Evolutionary conservation across 2,888 invertebrate genomes (phyloP).

Genomic region (Nebria brevicollis): DNA sequence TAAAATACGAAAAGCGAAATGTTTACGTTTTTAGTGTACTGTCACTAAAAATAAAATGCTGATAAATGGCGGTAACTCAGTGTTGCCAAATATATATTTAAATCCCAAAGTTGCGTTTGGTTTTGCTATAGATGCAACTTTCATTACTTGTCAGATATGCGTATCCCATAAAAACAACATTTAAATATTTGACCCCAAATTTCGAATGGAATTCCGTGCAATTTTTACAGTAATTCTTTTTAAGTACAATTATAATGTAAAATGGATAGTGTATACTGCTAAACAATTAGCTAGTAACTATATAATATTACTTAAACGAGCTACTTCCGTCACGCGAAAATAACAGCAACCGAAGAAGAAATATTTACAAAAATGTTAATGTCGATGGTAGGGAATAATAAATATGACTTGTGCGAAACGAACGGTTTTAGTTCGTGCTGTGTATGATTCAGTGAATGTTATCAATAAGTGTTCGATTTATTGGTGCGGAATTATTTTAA

Average conservation of each 20-base stretch:
- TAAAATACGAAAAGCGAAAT: background rate
- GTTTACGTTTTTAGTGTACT: background rate
- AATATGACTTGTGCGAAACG: constrained; percentile 8
- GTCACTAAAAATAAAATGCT: background rate
- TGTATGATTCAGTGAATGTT: constrained; percentile 8
- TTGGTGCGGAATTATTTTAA: background rate
- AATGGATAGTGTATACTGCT: background rate
- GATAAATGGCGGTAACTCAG: background rate
- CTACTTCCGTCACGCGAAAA: background rate
- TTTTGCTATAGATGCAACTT: background rate
- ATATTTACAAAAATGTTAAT: constrained; percentile 1
- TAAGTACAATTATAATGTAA: background rate
- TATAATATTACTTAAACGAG: background rate
- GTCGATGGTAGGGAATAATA: constrained; percentile 14
- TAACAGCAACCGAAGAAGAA: background rate
- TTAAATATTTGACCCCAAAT: background rate
- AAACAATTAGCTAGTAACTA: background rate
- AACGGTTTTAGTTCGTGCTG: constrained; percentile 6
- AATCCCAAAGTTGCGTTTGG: too few species aligned
- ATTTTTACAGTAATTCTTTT: background rate
- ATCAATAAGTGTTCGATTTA: background rate
- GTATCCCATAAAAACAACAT: background rate
- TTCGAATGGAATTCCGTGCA: background rate
- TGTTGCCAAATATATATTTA: too few species aligned
- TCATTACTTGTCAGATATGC: background rate